These are phyloP conservation scores for Percopsis transmontana DNA, from an alignment of 2,113 vertebrate genomes.

Conservation along the genomic window DNA sequence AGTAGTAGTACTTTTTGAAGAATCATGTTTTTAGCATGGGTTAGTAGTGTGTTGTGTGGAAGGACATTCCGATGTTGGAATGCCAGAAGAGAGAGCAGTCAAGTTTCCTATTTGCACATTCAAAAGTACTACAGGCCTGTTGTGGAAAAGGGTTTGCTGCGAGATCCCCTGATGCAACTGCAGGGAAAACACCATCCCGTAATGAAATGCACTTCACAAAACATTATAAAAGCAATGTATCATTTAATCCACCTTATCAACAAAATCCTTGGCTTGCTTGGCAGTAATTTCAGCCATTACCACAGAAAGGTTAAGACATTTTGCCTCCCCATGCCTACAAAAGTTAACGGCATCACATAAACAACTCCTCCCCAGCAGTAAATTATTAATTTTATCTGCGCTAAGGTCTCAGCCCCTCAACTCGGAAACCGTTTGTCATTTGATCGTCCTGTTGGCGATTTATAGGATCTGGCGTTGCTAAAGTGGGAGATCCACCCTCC, in stretches of 20 bases:
- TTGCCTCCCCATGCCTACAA: slow-evolving; percentile 54
- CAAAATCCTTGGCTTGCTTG: slow-evolving; percentile 44
- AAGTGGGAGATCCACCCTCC: slow-evolving; percentile 70
- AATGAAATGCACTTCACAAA: slow-evolving; percentile 17
- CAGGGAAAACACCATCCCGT: slow-evolving; percentile 39
- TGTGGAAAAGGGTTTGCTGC: slow-evolving; percentile 21
- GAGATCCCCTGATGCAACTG: slow-evolving; percentile 18
- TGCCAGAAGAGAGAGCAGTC: neutral
- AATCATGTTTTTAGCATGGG: neutral
- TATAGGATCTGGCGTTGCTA: slow-evolving; percentile 49
- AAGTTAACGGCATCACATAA: slow-evolving; percentile 56
- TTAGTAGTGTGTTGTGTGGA: too few relatives aligned
- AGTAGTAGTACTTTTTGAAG: neutral
- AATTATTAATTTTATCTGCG: slow-evolving; percentile 68
- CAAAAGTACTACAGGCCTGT: slow-evolving; percentile 17
- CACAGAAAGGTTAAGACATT: slow-evolving; percentile 62
- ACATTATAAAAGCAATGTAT: slow-evolving; percentile 49
- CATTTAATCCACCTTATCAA: slow-evolving; percentile 55
- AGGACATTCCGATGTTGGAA: neutral
- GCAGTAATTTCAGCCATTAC: slow-evolving; percentile 47
- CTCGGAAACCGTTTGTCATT: slow-evolving; percentile 54
- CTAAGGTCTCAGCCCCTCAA: slow-evolving; percentile 43
- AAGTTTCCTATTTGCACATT: neutral
- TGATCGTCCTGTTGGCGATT: slow-evolving; percentile 54
- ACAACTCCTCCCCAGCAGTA: slow-evolving; percentile 53